phyloP scores from a whole-genome alignment of 2,888 invertebrate species.

The Meiosimyza platycephala region DNA sequence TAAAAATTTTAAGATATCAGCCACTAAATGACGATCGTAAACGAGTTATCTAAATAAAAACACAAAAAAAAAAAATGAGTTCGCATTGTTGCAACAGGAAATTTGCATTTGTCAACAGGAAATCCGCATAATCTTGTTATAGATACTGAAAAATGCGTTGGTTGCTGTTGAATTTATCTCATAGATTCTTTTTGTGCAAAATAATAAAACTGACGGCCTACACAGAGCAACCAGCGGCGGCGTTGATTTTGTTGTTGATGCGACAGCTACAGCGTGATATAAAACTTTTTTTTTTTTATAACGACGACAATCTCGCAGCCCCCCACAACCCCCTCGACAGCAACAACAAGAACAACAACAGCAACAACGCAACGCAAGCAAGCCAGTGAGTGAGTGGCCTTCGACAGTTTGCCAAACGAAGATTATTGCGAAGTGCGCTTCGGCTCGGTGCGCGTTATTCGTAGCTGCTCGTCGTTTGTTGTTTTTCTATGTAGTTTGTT shows the following conservation, averaged over 20 bases:
- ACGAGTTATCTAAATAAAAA: too few relatives aligned
- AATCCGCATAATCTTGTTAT: constrained; percentile 25
- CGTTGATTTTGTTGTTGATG: too few relatives aligned
- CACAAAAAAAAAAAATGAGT: too few relatives aligned
- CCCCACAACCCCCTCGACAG: neutral
- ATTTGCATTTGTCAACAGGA: constrained; percentile 25
- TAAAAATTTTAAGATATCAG: too few relatives aligned
- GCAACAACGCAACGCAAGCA: neutral
- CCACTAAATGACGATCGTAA: too few relatives aligned
- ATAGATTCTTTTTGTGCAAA: constrained; percentile 15
- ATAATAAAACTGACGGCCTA: neutral
- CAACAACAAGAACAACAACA: constrained; percentile 8
- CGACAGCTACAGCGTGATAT: too few relatives aligned
- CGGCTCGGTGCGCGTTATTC: neutral
- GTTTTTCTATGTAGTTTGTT: too few relatives aligned
- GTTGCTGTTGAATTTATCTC: constrained; percentile 14
- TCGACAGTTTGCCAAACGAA: constrained; percentile 28
- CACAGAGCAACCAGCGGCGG: too few relatives aligned
- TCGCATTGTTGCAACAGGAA: constrained; percentile 15
- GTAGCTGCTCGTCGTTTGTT: too few relatives aligned
- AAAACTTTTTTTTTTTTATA: too few relatives aligned
- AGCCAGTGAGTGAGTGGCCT: constrained; percentile 8
- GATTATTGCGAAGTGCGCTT: constrained; percentile 19
- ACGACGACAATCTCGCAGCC: too few relatives aligned
- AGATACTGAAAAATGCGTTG: neutral